Evolutionary conservation across 2,797 vertebrate species (phyloP).

Genomic region (Chiloscyllium punctatum): DNA sequence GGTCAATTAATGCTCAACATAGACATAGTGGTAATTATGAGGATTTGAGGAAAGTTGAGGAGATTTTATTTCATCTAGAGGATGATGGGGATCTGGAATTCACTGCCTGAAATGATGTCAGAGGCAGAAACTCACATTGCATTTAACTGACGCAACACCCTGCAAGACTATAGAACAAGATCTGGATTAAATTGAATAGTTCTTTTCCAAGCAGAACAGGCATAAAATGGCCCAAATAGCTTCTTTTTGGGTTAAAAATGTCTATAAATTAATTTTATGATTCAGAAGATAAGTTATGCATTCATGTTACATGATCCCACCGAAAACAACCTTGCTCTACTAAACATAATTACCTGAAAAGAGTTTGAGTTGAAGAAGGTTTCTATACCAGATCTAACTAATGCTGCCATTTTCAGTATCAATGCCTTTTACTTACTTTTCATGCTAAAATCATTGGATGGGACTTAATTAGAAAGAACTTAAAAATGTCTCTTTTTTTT

Average conservation of each 20-base stretch:
- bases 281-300: not conserved
- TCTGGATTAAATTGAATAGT: not conserved
- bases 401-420: not conserved
- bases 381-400: not conserved
- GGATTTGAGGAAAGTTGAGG: not conserved
- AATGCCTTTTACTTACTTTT: not conserved
- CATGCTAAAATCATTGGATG: not conserved
- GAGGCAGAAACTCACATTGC: not conserved
- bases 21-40: not conserved
- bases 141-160: not conserved
- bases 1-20: not conserved
- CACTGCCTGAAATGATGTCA: not conserved
- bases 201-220: not conserved
- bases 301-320: not conserved
- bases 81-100: not conserved
- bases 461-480: not conserved
- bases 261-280: not conserved
- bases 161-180: not conserved
- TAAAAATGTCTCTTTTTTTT: not conserved
- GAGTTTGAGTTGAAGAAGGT: not conserved
- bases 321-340: not conserved
- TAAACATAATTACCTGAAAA: not conserved
- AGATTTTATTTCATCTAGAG: not conserved
- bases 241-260: not conserved
- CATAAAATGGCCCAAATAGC: not conserved